Conservation (phyloP, 1,140 invertebrate species). For the Thrips palmi region DNA sequence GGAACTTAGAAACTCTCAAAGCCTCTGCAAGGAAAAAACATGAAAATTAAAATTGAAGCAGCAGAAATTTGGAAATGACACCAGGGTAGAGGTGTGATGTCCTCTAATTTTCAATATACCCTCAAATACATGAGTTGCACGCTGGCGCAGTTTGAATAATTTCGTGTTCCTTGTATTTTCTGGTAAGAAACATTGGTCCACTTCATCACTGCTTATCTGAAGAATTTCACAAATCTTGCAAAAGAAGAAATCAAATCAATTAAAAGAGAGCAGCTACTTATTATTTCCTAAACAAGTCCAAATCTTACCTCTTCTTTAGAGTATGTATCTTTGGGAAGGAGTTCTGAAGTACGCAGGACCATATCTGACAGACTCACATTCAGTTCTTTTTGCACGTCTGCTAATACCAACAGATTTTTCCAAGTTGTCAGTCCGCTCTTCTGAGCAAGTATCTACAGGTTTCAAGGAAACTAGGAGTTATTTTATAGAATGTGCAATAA, state of each 20-base stretch:
- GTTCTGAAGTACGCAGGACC: conserved; percentile 37
- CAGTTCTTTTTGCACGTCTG: conserved; percentile 48
- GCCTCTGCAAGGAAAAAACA: conserved; percentile 41
- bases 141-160: conserved; percentile 61
- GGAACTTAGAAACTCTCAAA: conserved; percentile 55
- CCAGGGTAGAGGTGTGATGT: too few relatives aligned
- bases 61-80: conserved; percentile 1
- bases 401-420: conserved; percentile 37
- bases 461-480: too few relatives aligned
- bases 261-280: neutral
- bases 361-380: conserved; percentile 45
- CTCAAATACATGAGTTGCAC: conserved; percentile 76
- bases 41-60: conserved; percentile 1
- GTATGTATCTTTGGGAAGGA: conserved; percentile 52
- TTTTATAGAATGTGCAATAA: too few relatives aligned
- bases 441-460: conserved; percentile 46
- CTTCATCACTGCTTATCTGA: conserved; percentile 37
- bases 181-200: conserved; percentile 46
- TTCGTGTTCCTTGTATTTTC: conserved; percentile 44
- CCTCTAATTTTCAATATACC: conserved; percentile 24
- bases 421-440: conserved; percentile 35
- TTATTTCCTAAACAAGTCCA: conserved; percentile 12
- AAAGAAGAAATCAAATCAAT: conserved; percentile 9
- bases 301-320: conserved; percentile 50
- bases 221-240: conserved; percentile 36